Evolutionary conservation across 1,140 invertebrate genomes (phyloP).

Genomic region (Saccostrea cuccullata): DNA sequence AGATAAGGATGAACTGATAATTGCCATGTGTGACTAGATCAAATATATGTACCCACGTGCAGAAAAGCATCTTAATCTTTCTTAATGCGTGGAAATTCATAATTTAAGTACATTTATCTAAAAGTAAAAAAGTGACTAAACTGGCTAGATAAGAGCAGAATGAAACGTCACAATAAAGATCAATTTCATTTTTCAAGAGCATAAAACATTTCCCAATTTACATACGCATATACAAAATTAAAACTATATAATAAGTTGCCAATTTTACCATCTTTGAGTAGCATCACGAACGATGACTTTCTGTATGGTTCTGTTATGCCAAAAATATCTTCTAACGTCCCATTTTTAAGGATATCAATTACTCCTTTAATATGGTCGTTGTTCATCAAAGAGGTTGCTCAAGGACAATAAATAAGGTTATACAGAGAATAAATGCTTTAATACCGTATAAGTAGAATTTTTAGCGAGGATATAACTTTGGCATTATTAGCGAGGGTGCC

Average conservation of each 20-base stretch:
- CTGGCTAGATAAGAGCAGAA: no score
- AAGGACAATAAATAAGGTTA: not conserved
- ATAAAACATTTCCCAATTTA: not conserved
- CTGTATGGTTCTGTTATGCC: conserved; percentile 36
- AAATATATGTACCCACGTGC: no score
- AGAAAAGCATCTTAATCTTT: no score
- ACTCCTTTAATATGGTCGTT: not conserved
- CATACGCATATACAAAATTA: not conserved
- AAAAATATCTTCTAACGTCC: conserved; percentile 4
- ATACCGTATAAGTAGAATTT: no score
- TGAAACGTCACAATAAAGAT: not conserved
- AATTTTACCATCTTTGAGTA: conserved; percentile 47
- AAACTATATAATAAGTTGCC: not conserved
- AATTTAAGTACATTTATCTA: no score
- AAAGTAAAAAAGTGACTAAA: no score
- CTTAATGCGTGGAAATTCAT: no score
- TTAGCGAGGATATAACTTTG: no score
- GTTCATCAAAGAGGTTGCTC: not conserved
- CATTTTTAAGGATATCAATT: not conserved
- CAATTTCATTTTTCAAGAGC: not conserved
- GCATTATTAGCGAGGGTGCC: no score
- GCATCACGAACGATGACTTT: not conserved
- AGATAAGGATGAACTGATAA: no score
- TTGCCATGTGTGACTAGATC: no score
- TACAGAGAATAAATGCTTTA: no score